phyloP scores from a whole-genome alignment of 2,888 invertebrate genomes.

The Disparrhopalites patrizii region DNA sequence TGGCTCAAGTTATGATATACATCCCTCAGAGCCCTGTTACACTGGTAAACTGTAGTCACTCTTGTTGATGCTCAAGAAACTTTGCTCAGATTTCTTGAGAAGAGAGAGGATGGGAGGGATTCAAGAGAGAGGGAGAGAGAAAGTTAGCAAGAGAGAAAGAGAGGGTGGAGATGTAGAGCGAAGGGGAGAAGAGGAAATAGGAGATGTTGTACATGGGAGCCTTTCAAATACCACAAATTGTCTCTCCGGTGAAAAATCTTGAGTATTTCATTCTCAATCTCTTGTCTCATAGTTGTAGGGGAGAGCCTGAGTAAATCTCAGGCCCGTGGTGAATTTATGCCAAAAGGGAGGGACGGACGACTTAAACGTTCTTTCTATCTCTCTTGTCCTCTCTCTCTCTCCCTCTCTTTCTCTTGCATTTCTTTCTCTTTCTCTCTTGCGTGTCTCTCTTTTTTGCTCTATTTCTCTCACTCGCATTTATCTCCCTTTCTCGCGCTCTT shows the following conservation, averaged over 20 bases:
- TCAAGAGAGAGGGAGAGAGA: not conserved
- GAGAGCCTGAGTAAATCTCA: constrained; percentile 16
- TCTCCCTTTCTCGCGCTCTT: not conserved
- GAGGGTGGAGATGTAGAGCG: not conserved
- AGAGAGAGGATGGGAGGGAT: not conserved
- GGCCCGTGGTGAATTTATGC: constrained; percentile 29
- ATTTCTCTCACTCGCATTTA: not conserved
- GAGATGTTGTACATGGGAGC: constrained; percentile 7
- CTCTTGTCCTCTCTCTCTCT: not conserved
- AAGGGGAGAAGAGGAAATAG: constrained; percentile 2
- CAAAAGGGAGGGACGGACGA: constrained; percentile 18
- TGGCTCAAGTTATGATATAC: too few relatives aligned
- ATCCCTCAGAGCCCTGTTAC: too few relatives aligned
- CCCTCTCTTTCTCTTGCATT: not conserved
- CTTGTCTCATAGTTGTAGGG: constrained; percentile 22
- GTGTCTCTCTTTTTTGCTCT: not conserved
- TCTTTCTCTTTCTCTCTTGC: not conserved
- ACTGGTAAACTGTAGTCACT: too few relatives aligned
- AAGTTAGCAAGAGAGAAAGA: not conserved
- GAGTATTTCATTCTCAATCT: constrained; percentile 32
- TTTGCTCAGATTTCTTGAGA: not conserved
- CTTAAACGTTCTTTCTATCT: constrained; percentile 13
- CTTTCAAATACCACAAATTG: constrained; percentile 24
- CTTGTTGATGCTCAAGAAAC: too few relatives aligned
- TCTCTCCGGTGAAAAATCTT: constrained; percentile 30